Percentiles rank a stretch among this genome's conserved stretches.
These are phyloP conservation scores for Agrotis puta DNA, from an alignment of 2,888 invertebrate genomes.

Conservation along the genomic window DNA sequence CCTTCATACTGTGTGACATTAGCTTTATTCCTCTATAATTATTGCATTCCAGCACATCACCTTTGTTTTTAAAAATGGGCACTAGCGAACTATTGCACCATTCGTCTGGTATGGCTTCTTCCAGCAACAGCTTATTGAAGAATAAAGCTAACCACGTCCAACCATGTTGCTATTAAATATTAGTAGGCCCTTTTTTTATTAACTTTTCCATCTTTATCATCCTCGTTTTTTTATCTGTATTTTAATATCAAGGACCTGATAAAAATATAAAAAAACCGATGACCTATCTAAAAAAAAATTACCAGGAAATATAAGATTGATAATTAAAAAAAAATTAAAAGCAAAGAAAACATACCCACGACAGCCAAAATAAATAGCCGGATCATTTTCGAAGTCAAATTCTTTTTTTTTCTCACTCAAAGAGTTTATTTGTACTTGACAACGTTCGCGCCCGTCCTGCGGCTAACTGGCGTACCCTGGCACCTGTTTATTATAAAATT, in stretches of 20 bases:
- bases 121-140: too few species aligned
- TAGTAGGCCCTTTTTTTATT: not conserved
- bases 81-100: too few species aligned
- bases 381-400: slow-evolving; percentile 51
- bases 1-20: too few species aligned
- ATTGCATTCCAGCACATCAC: too few species aligned
- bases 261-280: not conserved
- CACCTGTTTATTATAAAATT: slow-evolving; percentile 86
- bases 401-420: slow-evolving; percentile 54
- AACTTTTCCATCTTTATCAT: too few species aligned
- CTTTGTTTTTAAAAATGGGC: too few species aligned
- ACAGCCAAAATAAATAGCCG: slow-evolving; percentile 63
- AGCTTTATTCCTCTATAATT: too few species aligned
- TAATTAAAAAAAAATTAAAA: slow-evolving; percentile 9
- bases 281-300: too few species aligned
- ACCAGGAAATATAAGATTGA: not conserved
- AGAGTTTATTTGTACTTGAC: slow-evolving; percentile 58
- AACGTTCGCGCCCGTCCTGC: slow-evolving; percentile 60
- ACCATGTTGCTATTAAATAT: not conserved
- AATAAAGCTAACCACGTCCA: too few species aligned
- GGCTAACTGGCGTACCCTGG: slow-evolving; percentile 63
- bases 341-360: slow-evolving; percentile 58
- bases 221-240: not conserved
- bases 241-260: not conserved
- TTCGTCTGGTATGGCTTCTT: too few species aligned